Percentiles rank a stretch among this genome's conserved stretches.
These are phyloP conservation scores for Nothobranchius furzeri DNA, from an alignment of 2,113 vertebrate genomes.

Conservation along the genomic window DNA sequence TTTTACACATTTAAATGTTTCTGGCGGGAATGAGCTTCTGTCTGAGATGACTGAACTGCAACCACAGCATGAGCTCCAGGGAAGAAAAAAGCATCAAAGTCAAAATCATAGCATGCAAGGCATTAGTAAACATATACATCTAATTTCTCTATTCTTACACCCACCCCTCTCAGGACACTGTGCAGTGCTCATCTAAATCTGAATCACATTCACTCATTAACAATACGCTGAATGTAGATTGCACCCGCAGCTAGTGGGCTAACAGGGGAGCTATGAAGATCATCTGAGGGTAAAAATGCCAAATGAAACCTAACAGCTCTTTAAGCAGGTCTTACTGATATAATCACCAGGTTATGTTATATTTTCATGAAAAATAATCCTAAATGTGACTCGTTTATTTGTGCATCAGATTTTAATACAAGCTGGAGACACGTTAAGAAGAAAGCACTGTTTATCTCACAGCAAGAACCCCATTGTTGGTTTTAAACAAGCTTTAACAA, in stretches of 20 bases:
- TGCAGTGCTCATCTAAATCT: conserved; percentile 44
- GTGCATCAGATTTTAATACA: conserved; percentile 2
- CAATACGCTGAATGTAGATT: conserved; percentile 54
- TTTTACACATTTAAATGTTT: no score
- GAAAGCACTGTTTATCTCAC: not conserved
- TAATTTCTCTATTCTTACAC: conserved; percentile 19
- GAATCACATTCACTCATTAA: conserved; percentile 51
- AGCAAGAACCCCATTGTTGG: conserved; percentile 2
- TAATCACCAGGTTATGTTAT: conserved; percentile 11
- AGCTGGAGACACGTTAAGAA: not conserved
- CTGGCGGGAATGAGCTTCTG: no score
- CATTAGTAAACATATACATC: no score
- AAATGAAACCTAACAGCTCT: conserved; percentile 19
- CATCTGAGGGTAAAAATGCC: conserved; percentile 29
- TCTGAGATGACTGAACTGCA: no score
- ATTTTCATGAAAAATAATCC: not conserved
- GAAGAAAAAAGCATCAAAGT: no score
- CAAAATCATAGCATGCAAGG: no score
- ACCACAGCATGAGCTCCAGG: no score
- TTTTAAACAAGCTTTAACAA: conserved; percentile 6
- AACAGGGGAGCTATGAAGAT: conserved; percentile 18
- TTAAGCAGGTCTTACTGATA: conserved; percentile 28
- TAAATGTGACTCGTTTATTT: conserved; percentile 2
- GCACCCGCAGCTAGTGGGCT: conserved; percentile 50
- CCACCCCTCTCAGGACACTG: conserved; percentile 40